Base-by-base conservation (phyloP, 2,797 vertebrate genomes). In the Oreochromis grahami region DNA sequence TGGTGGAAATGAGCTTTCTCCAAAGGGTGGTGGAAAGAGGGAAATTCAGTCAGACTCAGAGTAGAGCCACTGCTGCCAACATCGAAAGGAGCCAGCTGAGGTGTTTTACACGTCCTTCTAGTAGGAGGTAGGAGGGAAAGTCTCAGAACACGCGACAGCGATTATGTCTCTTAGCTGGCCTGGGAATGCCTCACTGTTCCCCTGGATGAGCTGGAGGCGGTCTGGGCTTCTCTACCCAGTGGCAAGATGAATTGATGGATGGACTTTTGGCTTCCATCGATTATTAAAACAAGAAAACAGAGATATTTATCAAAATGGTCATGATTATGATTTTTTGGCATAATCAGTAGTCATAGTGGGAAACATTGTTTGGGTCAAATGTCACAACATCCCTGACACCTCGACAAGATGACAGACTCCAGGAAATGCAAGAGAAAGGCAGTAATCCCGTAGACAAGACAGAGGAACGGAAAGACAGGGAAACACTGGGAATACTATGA, bases 111-210 rank as follows among this genome's bases (percentile, higher is more conserved):
- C 55, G 14, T 58, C 14, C 55, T 58, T 32, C 26, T 14, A 58
- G 55, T 19, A 56, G 53, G 24, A 55, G 24, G 24, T 55, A 29
- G 55, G 8, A 32, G 26, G 52, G 55, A 58, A 58, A 32, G 26
- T 15, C 55, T 58, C 55, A 32, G 5, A 29, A 58, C 0, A 0
- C 1, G 0, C 0, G 6, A 53, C 21, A 53, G 21, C 2, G 5
- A 19, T 58, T 58, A 32, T 58, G 29, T 4, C 55, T 58, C 29
- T 58, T 15, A 32, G 55, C 55, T 4, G 29, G 15, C 55, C 55
- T 58, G 55, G 3, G 1, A 32, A 32, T 58, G 56, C 15, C 0
- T 58, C 56, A 32, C 29, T 58, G 29, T 32, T 58, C 56, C 29
- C 56, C 56, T 10, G 56, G 56, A 11, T 58, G 56, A 58, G 56